A percentile compares a stretch with the other conserved stretches of the same genome.
Evolutionary conservation across 2,113 vertebrate species (phyloP).

Genomic region (Trochalopteron elliotii): DNA sequence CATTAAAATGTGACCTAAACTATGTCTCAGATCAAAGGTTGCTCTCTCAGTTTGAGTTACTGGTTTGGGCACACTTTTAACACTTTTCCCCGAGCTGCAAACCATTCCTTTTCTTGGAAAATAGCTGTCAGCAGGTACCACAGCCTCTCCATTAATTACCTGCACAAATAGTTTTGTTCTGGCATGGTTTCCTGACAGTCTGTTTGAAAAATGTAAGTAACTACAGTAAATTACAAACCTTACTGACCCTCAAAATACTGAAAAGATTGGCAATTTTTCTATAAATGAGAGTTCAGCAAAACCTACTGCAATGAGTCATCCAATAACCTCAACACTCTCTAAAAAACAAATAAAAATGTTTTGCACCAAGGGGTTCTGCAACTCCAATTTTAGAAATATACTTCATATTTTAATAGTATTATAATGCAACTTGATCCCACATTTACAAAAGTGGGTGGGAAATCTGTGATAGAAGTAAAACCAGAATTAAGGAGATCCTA

Average conservation of each 20-base stretch:
- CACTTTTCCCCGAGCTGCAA: slow-evolving; percentile 38
- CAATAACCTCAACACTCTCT: neutral
- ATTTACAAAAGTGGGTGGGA: neutral
- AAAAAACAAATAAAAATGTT: neutral
- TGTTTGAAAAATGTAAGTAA: neutral
- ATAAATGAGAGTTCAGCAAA: neutral
- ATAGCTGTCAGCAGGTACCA: slow-evolving; percentile 54
- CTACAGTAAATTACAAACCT: neutral
- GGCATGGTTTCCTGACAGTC: slow-evolving; percentile 26
- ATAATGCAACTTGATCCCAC: neutral
- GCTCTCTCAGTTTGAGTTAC: slow-evolving; percentile 42
- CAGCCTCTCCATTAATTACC: slow-evolving; percentile 36
- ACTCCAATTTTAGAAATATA: neutral
- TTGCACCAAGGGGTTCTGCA: neutral
- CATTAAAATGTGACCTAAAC: slow-evolving; percentile 56
- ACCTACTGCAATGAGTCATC: neutral
- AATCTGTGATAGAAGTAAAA: neutral
- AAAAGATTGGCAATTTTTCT: neutral
- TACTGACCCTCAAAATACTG: neutral
- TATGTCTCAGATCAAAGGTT: slow-evolving; percentile 43
- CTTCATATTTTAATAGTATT: neutral
- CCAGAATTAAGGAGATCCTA: neutral
- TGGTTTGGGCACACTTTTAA: slow-evolving; percentile 36
- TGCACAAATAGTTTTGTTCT: slow-evolving; percentile 32
- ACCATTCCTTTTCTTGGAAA: slow-evolving; percentile 47